These are phyloP conservation scores for Octodon degus DNA, from an alignment of 2,113 vertebrate species.

Conservation along the genomic window DNA sequence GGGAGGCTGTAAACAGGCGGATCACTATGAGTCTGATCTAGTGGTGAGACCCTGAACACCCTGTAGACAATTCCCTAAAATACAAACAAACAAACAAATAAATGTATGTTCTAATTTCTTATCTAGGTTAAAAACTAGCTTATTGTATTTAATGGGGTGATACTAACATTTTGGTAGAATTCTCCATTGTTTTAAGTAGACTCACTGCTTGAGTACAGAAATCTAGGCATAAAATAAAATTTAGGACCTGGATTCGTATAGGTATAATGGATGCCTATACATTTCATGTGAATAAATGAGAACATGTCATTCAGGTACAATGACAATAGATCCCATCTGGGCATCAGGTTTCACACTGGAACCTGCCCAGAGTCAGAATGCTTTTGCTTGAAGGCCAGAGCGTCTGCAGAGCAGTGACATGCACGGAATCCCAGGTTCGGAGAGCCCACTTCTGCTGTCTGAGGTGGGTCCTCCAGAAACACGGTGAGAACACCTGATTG, in stretches of 20 bases:
- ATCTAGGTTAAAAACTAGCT: constrained; percentile 23
- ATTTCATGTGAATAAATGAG: neutral
- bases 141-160: neutral
- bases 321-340: neutral
- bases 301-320: neutral
- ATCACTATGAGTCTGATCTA: too few relatives aligned
- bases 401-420: neutral
- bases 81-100: too few relatives aligned
- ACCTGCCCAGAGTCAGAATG: neutral
- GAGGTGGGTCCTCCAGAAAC: neutral
- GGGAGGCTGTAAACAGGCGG: too few relatives aligned
- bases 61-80: too few relatives aligned
- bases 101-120: constrained; percentile 5
- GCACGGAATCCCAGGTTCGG: neutral
- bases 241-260: neutral
- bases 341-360: neutral
- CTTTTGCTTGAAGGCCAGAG: neutral
- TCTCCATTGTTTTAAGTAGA: neutral
- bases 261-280: neutral
- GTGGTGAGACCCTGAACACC: too few relatives aligned
- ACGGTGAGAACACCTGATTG: neutral
- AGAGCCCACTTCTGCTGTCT: neutral
- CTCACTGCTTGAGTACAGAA: neutral
- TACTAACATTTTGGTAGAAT: neutral
- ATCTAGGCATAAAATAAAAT: constrained; percentile 28